Base-by-base conservation (phyloP, 2,113 vertebrate species). In the Aix galericulata region DNA sequence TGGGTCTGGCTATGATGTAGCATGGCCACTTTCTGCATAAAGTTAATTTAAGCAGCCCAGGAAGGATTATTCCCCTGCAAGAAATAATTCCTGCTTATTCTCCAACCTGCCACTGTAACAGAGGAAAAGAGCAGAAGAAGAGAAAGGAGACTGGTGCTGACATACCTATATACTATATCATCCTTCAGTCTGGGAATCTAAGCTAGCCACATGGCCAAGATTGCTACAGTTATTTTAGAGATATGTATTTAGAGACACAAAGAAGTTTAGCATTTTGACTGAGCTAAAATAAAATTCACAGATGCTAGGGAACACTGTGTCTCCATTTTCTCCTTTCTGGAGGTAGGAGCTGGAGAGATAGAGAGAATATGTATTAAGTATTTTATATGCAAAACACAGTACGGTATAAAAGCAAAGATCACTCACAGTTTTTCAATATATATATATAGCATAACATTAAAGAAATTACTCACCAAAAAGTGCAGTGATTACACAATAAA, bases 381-480 rank as follows among this genome's bases (percentile, higher is more conserved):
- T 90, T 91, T 95, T 91, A 91, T 91, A 96, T 95, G 93, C 88
- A 94, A 94, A 91, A 82, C 69, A 93, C 60, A 59, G 76, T 80
- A 91, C 83, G 82, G 77, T 80, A 72, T 89, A 72, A 94, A 89
- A 96, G n/a, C 83, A 94, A 93, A 91, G 83, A 88, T 81, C 91
- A 94, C 90, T 95, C 91, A 91, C 73, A 94, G 79, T 96, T 97
- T 96, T 93, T 56, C 91, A 86, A 90, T 94, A 86, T 68, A 82
- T 95, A 94, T 71, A 97, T 96, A 96, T 94, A 95, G 94, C 87
- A 64, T 96, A 97, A 91, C 93, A 95, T 96, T 96, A 96, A 93
- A 92, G 94, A 96, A 97, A 95, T 95, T 96, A 91, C 86, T 94
- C 91, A 94, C 97, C 94, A 95, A 91, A 97, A 93, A 96, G 71